A percentile compares a stretch with the other conserved stretches of the same genome.
Conservation (phyloP, 1,140 invertebrate species). For the Probaryconus sp. region DNA sequence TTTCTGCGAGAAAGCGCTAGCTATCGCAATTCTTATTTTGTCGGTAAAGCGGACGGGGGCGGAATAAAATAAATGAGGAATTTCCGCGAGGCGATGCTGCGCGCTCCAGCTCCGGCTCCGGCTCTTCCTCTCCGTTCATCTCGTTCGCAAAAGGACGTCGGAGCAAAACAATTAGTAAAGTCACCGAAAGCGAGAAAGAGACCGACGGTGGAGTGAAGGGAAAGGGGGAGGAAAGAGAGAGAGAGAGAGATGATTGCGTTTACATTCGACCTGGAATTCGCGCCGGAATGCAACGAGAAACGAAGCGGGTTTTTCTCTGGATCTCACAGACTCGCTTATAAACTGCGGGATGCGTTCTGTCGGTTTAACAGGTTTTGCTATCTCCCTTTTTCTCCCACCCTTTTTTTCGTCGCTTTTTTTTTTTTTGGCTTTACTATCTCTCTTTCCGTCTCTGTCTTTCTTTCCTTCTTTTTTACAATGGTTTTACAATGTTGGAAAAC, state of each 20-base stretch:
- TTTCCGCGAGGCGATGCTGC: slow-evolving; percentile 61
- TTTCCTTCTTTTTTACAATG: neutral
- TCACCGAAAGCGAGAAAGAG: slow-evolving; percentile 43
- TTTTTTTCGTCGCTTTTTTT: neutral
- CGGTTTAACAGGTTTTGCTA: slow-evolving; percentile 48
- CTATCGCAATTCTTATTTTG: slow-evolving; percentile 60
- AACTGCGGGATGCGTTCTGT: slow-evolving; percentile 42
- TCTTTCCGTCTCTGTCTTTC: neutral
- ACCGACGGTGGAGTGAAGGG: too few species aligned
- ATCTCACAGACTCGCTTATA: slow-evolving; percentile 33
- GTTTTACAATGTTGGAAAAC: slow-evolving; percentile 16
- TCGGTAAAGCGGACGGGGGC: slow-evolving; percentile 37
- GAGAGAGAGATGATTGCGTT: slow-evolving; percentile 58
- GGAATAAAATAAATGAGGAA: slow-evolving; percentile 70
- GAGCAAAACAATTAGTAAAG: slow-evolving; percentile 71
- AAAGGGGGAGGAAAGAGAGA: too few species aligned
- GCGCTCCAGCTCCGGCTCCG: too few species aligned
- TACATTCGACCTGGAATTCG: slow-evolving; percentile 71
- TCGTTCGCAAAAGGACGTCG: slow-evolving; percentile 33
- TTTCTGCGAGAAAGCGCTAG: slow-evolving; percentile 55
- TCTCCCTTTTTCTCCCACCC: too few species aligned
- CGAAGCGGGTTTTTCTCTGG: slow-evolving; percentile 38
- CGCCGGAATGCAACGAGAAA: slow-evolving; percentile 46
- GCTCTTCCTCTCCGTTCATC: slow-evolving; percentile 28
- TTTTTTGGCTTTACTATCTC: neutral